phyloP scores from a whole-genome alignment of 2,888 invertebrate species.

The Apantesis nais region DNA sequence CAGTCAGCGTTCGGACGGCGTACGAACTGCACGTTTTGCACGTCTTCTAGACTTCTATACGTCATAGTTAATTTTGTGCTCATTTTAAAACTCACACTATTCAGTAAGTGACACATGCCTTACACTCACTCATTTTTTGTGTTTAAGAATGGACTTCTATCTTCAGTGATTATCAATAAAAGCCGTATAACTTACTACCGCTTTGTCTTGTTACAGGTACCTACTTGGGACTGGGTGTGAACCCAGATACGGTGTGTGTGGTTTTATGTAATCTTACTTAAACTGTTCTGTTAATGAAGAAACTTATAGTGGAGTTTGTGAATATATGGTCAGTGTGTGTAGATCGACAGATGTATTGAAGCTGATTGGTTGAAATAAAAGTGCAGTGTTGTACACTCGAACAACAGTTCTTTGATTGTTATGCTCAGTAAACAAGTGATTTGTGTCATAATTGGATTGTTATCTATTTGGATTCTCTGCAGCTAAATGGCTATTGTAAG shows the following conservation, averaged over 20 bases:
- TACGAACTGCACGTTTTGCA: slow-evolving; percentile 54
- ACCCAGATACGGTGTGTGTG: slow-evolving; percentile 81
- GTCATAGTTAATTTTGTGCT: slow-evolving; percentile 78
- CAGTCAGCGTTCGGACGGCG: slow-evolving; percentile 74
- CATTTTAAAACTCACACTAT: slow-evolving; percentile 64
- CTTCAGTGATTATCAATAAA: slow-evolving; percentile 46
- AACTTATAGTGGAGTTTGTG: slow-evolving; percentile 65
- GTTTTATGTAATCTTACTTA: slow-evolving; percentile 82
- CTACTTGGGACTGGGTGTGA: slow-evolving; percentile 83
- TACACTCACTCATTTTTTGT: slow-evolving; percentile 46
- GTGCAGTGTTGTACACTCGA: slow-evolving; percentile 71
- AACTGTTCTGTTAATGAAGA: slow-evolving; percentile 68
- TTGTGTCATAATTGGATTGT: slow-evolving; percentile 78
- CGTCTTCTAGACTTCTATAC: slow-evolving; percentile 67
- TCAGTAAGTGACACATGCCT: slow-evolving; percentile 69
- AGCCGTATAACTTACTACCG: slow-evolving; percentile 69
- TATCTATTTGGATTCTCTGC: slow-evolving; percentile 68
- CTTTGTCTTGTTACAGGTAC: slow-evolving; percentile 85
- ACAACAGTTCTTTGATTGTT: slow-evolving; percentile 60
- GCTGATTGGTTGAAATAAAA: slow-evolving; percentile 62
- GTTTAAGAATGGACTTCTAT: slow-evolving; percentile 43
- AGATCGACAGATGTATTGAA: slow-evolving; percentile 59
- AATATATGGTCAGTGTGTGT: slow-evolving; percentile 57
- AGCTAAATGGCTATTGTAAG: slow-evolving; percentile 77
- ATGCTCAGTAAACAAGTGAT: slow-evolving; percentile 71